Base-by-base conservation (phyloP, 2,797 vertebrate genomes). In the Mus minutoides region DNA sequence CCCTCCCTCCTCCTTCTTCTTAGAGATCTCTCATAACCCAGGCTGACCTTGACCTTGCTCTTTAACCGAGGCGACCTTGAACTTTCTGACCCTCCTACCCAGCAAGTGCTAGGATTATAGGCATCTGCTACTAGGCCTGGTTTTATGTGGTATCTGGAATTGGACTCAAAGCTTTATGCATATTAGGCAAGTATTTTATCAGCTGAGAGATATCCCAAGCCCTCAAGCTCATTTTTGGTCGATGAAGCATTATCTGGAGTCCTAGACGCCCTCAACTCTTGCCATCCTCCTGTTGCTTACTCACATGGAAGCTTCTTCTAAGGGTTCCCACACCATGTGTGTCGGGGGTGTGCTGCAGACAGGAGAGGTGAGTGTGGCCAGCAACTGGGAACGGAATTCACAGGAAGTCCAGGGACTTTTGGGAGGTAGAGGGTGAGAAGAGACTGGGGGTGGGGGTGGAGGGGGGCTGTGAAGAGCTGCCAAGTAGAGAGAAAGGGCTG, bases 311-410 rank as follows among this genome's bases (percentile, higher is more conserved):
- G 31, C 24, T 31, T 85, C 8, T 22, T 77, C 24, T 86, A 4
- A 2, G 82, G 78, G n/a, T 64, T 46, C 64, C 49, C 12, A 0
- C 0, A 69, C 40, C 2, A 1, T 26, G 56, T 24, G 52, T 58
- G 64, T 73, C 46, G 82, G 34, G 75, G 64, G 49, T 91, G 52
- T 24, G 31, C 26, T 85, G 49, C 24, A 76, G 64, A 49, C 0
- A 2, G 75, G 43, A 69, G 24, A 69, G n/a, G 29, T 62, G 2
- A 24, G 46, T 37, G 58, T 40, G 86, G 31, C 64, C 52, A 31
- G 40, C 58, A 52, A 31, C 37, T 62, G 19, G 52, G 54, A 86
- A 77, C 91, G 60, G 83, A 87, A 60, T 73, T 96, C 75, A 64
- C 0, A 12, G 84, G n/a, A 43, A n/a, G 34, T 1, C 7, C 62